phyloP scores from a whole-genome alignment of 2,113 vertebrate genomes.

The Pantherophis guttatus region DNA sequence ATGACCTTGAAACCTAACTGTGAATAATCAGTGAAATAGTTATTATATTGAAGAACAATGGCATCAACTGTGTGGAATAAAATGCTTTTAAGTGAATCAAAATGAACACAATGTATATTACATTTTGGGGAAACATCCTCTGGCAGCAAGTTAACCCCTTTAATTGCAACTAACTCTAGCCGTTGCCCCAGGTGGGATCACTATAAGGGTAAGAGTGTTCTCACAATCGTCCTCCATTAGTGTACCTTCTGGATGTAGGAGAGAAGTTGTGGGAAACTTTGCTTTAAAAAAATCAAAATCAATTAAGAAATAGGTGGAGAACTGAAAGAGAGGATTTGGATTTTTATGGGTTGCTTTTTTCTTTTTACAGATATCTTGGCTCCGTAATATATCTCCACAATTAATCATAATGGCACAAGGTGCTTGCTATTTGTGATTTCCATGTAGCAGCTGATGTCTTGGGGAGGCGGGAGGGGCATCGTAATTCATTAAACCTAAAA shows the following conservation, averaged over 20 bases:
- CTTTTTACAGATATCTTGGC: neutral
- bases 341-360: neutral
- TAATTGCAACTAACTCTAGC: neutral
- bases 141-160: neutral
- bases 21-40: neutral
- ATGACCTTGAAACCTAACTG: neutral
- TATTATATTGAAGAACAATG: neutral
- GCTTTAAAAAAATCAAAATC: slow-evolving; percentile 4
- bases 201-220: neutral
- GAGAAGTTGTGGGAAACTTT: slow-evolving; percentile 7
- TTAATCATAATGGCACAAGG: neutral
- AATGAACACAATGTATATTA: neutral
- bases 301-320: neutral
- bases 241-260: accelerated
- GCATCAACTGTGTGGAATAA: neutral
- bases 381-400: neutral
- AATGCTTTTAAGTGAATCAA: neutral
- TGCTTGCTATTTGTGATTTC: slow-evolving; percentile 47
- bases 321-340: neutral
- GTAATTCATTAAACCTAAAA: slow-evolving; percentile 60
- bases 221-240: neutral
- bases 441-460: slow-evolving; percentile 37
- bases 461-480: neutral
- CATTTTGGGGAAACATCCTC: neutral
- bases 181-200: neutral